Conservation (phyloP, 2,888 invertebrate genomes). For the Caenorhabditis afra region DNA sequence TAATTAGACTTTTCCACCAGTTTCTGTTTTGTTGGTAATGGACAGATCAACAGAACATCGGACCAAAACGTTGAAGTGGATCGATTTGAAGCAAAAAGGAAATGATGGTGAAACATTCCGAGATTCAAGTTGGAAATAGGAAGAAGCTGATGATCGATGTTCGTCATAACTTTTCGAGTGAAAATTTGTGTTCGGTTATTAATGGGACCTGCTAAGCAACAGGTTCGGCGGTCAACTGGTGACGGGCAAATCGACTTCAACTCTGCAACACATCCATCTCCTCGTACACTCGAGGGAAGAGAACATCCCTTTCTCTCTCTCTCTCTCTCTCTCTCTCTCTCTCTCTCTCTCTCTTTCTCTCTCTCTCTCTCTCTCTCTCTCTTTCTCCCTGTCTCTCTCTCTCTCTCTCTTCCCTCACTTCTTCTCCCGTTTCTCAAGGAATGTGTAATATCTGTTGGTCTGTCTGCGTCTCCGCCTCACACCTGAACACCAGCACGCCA, state of each 20-base stretch:
- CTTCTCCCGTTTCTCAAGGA: conserved; percentile 13
- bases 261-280: conserved; percentile 19
- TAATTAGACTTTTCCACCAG: neutral
- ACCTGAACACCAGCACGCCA: conserved; percentile 56
- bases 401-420: neutral
- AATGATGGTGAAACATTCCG: neutral
- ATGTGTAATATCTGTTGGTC: conserved; percentile 49
- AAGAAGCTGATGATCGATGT: too few species aligned
- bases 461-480: conserved; percentile 36
- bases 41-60: neutral
- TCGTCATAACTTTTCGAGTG: too few species aligned
- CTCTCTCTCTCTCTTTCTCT: conserved; percentile 2
- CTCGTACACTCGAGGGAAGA: neutral
- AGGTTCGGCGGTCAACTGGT: too few species aligned
- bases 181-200: too few species aligned
- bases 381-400: conserved; percentile 3
- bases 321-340: conserved; percentile 8
- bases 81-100: neutral
- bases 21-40: too few species aligned
- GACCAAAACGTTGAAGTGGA: neutral
- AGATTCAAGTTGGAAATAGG: neutral
- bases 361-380: conserved; percentile 7
- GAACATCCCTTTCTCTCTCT: neutral
- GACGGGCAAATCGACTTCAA: conserved; percentile 6
- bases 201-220: too few species aligned